Evolutionary conservation across 1,140 invertebrate genomes (phyloP), one percentile per base, ranked within the genome.

Genomic region (Drosophila simulans): DNA sequence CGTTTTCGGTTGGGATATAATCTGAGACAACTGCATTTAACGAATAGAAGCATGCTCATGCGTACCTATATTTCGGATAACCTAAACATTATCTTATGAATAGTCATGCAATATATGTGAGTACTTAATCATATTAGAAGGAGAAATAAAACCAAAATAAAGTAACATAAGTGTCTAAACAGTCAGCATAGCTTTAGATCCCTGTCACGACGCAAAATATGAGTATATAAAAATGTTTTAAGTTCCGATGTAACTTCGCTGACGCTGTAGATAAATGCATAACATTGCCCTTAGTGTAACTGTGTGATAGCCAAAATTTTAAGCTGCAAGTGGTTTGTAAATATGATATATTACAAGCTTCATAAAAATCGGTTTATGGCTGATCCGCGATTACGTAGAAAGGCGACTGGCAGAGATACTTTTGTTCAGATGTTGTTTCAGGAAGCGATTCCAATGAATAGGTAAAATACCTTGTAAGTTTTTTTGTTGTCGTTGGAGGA

Each of bases 401-500:
- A 11, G 31, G 42, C 31, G n/a, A 11, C 57, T 37, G 34, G 2
- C 15, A 48, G 31, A 31, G 35, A 39, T 13, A 13, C 13, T 27
- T 12, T 27, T 42, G 5, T 40, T 59, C 27, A 46, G 17, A 58
- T 27, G n/a, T 2, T 31, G 20, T 39, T 68, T 46, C 10, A 34
- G 20, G 13, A 11, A 7, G 34, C 39, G 35, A 34, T 34, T 25
- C 31, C n/a, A 49, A 13, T 53, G 40, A 25, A 13, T 35, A 43
- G 43, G 27, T 35, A 52, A 64, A 84, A 71, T 90, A 90, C 85
- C 85, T 90, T 56, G 62, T 37, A 43, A 39, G 46, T 75, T 79
- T 84, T 53, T 70, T 60, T 76, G 79, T 83, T 51, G 80, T 80
- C 10, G 75, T 59, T 48, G 65, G 35, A 17, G 46, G 22, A 17